Evolutionary conservation across 2,113 vertebrate species (phyloP), one percentile per base, ranked within the genome.

Genomic region (Malurus cyaneus): DNA sequence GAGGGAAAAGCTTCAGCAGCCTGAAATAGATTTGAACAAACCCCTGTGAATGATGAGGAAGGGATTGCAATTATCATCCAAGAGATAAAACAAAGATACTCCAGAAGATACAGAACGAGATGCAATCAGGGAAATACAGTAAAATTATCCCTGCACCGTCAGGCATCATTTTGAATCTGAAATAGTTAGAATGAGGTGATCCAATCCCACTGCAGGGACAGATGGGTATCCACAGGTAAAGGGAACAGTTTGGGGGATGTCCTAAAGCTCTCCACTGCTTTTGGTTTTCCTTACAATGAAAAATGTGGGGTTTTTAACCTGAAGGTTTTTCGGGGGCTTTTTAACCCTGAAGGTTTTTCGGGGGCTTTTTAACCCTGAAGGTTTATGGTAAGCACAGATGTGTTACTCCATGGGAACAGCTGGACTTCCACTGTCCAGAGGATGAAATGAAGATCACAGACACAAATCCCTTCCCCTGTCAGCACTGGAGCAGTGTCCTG

Each of bases 61-160:
- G 56, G 62, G 87, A 93, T 44, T 84, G 66, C 76, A 97, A 93
- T 96, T 97, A 96, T 66, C 71, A 93, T 61, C 93, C 87, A 59
- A 70, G 94, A 73, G 87, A 90, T 87, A 62, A 92, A 96, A 93
- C 73, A 95, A 34, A 96, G 94, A 65, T 66, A 80, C 93, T 94
- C 87, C 64, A 79, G 69, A 47, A 86, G 84, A 93, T 4, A 47
- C 2, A 39, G 64, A 95, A 69, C 42, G 93, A 97, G 49, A 11
- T 34, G 72, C 85, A 96, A 73, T 94, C 89, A 92, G 80, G 86
- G 85, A 93, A 96, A 81, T 52, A 83, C 59, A 94, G 77, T 32
- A 23, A 80, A 97, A 96, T 96, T 64, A 81, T 60, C 82, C 85
- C 94, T 77, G 80, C 72, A 78, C 93, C 47, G 8, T 71, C 67